Conservation (phyloP, 2,797 vertebrate genomes). For the Phrynocephalus guinanensis region DNA sequence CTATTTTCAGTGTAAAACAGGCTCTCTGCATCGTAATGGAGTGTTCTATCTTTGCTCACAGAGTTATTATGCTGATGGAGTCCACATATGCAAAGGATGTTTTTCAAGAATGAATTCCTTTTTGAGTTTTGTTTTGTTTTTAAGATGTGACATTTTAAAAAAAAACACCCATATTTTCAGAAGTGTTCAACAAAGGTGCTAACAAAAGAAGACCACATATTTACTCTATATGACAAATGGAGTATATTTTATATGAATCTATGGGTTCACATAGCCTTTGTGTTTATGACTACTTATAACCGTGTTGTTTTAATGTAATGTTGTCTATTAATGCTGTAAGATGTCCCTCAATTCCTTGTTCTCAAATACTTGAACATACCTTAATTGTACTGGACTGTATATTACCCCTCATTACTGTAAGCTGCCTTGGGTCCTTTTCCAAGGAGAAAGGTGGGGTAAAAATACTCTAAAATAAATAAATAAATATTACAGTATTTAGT, state of each 20-base stretch:
- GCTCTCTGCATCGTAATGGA: not conserved
- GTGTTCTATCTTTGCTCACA: not conserved
- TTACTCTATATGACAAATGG: not conserved
- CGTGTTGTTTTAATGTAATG: no score
- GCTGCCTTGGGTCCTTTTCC: no score
- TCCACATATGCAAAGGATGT: not conserved
- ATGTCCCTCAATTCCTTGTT: no score
- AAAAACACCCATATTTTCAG: not conserved
- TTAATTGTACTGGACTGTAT: no score
- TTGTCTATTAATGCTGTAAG: no score
- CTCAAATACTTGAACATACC: no score
- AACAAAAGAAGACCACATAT: not conserved
- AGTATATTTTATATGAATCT: no score
- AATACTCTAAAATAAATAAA: no score
- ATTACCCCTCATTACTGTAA: no score
- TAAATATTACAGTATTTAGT: not conserved
- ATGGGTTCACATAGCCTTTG: no score
- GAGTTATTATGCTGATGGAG: not conserved
- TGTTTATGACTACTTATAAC: no score
- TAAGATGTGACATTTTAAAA: not conserved
- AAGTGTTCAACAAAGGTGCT: not conserved
- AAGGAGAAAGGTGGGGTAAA: no score
- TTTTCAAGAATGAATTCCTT: not conserved
- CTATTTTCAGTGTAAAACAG: conserved; percentile 12
- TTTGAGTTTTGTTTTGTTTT: not conserved